Base-by-base conservation (phyloP, 2,113 vertebrate genomes). In the Equus quagga region DNA sequence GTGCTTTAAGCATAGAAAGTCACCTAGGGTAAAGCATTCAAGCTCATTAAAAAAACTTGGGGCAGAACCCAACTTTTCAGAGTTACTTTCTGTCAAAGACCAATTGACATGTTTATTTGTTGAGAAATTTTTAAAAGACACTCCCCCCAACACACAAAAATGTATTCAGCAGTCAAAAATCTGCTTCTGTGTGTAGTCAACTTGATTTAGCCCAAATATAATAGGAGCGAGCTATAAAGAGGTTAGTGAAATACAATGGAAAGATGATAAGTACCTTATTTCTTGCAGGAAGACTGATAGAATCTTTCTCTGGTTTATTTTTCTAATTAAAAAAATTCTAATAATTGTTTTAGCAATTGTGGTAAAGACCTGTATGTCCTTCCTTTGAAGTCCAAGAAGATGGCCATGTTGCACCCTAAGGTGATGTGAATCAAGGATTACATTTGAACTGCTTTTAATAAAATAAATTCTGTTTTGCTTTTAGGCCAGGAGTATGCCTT, bases 401-500 rank as follows among this genome's bases (percentile, higher is more conserved):
- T 96, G 78, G n/a, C 54, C 56, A 14, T 75, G 31, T 44, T 88
- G 91, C 12, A 70, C 65, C 5, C 78, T 93, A 24, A 70, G 72
- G 23, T 70, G 21, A 15, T 56, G 26, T 24, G 54, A 93, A 24
- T 75, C 36, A 69, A 49, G 6, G 84, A n/a, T 58, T 93, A 5
- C 19, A n/a, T 41, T 81, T 83, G 72, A 89, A 17, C 12, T 89
- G 56, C 70, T 97, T 92, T 89, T 49, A 49, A 72, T 96, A 56
- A 96, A 13, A 78, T 82, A 21, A 95, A 56, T 41, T 19, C 36
- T 56, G 14, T 18, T 97, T 97, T 94, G 33, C 12, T 67, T 97
- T 19, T 95, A 99, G 99, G 96, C 99, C 99, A 49, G 99, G 99
- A 56, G 99, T 99, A 18, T 99, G 99, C 94, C 99, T 99, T 92